These are phyloP conservation scores for Setophaga petechia DNA, from an alignment of 2,113 vertebrate species.

Conservation along the genomic window DNA sequence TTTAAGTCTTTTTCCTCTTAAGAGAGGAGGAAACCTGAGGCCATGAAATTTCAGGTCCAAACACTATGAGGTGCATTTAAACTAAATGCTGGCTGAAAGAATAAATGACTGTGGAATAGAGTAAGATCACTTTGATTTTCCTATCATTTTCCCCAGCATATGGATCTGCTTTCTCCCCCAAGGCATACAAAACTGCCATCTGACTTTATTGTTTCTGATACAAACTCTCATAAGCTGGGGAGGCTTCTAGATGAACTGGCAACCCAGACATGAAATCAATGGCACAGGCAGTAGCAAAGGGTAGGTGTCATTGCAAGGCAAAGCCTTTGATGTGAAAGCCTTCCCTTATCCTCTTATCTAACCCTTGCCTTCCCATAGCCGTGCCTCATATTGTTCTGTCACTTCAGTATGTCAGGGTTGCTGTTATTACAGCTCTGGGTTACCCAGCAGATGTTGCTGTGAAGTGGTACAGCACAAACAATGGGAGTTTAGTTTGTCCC, in stretches of 20 bases:
- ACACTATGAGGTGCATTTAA: background rate
- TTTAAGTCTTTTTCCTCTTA: background rate
- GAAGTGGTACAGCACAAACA: background rate
- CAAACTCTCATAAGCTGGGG: conserved; percentile 16
- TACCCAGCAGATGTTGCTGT: conserved; percentile 47
- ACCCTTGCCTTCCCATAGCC: conserved; percentile 33
- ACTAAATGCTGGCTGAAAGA: background rate
- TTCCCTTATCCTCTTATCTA: conserved; percentile 43
- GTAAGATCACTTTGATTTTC: background rate
- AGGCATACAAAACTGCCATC: conserved; percentile 16
- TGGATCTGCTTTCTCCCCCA: background rate
- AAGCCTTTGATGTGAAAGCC: conserved; percentile 59
- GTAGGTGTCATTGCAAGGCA: conserved; percentile 58
- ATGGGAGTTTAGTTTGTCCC: background rate
- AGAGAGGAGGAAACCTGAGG: background rate
- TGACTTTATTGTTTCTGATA: conserved; percentile 52
- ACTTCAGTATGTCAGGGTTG: conserved; percentile 27
- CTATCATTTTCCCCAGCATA: background rate
- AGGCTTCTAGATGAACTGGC: background rate
- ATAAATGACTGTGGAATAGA: background rate
- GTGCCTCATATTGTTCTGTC: conserved; percentile 48
- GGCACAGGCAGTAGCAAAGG: conserved; percentile 28
- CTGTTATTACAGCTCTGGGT: conserved; percentile 36
- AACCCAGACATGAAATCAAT: conserved; percentile 31
- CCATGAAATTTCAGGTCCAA: background rate